phyloP scores from a whole-genome alignment of 2,113 vertebrate genomes.

The Pseudopodoces humilis region DNA sequence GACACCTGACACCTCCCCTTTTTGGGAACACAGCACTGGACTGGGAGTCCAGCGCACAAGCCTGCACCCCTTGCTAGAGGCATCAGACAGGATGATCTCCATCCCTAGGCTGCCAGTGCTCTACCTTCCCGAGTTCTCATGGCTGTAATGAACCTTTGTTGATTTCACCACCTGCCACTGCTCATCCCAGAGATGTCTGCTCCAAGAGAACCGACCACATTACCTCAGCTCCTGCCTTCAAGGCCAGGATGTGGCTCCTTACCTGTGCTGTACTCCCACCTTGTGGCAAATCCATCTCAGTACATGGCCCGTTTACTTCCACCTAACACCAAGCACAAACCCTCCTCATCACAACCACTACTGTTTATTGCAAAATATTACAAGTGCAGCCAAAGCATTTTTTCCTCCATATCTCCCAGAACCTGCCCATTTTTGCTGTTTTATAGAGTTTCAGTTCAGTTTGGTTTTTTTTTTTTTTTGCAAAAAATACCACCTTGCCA shows the following conservation, averaged over 20 bases:
- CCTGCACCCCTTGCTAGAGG: accelerated
- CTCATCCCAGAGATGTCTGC: not conserved
- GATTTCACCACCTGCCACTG: not conserved
- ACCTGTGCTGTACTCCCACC: not conserved
- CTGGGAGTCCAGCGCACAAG: not conserved
- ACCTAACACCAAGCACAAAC: accelerated
- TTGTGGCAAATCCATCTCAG: not conserved
- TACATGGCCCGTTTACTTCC: accelerated
- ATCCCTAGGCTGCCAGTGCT: not conserved
- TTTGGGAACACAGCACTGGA: not conserved
- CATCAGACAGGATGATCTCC: not conserved
- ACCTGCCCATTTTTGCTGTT: not conserved
- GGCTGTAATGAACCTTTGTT: not conserved
- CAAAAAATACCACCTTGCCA: not conserved
- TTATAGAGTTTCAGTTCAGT: not conserved
- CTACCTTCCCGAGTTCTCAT: not conserved
- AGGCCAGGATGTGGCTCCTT: not conserved
- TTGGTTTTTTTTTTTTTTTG: not conserved
- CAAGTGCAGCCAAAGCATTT: not conserved
- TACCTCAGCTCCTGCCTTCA: not conserved
- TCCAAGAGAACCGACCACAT: accelerated
- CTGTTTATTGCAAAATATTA: not conserved
- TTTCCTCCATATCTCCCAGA: not conserved
- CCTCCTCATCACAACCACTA: accelerated
- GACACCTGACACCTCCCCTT: not conserved